Evolutionary conservation across 1,140 invertebrate species (phyloP).

Genomic region (Drosophila erecta): DNA sequence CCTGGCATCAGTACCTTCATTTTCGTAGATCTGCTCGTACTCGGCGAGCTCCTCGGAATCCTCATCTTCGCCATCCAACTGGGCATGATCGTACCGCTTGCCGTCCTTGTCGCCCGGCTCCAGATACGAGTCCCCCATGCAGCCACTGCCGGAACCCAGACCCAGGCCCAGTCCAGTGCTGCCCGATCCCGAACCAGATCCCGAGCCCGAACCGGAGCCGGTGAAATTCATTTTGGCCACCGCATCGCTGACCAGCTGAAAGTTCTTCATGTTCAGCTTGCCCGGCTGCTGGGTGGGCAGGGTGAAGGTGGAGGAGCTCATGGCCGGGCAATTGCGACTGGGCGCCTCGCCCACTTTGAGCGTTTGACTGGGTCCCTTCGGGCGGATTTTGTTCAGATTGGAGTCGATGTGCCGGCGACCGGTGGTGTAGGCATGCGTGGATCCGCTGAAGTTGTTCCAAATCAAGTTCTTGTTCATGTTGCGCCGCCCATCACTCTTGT

Average conservation of each 20-base stretch:
- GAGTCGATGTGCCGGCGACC: slow-evolving; percentile 87
- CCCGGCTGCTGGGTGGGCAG: slow-evolving; percentile 89
- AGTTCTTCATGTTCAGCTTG: slow-evolving; percentile 95
- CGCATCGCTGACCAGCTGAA: slow-evolving; percentile 93
- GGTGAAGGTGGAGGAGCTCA: slow-evolving; percentile 75
- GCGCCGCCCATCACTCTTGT: slow-evolving; percentile 75
- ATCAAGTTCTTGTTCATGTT: slow-evolving; percentile 85
- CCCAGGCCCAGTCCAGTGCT: slow-evolving; percentile 39
- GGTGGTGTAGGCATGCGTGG: slow-evolving; percentile 92
- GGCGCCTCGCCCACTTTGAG: slow-evolving; percentile 88
- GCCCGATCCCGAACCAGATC: slow-evolving; percentile 29
- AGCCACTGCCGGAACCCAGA: slow-evolving; percentile 71
- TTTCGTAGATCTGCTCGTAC: slow-evolving; percentile 84
- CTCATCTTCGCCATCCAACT: slow-evolving; percentile 92
- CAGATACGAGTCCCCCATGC: slow-evolving; percentile 78
- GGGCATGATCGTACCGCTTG: slow-evolving; percentile 87
- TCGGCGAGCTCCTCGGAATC: slow-evolving; percentile 85
- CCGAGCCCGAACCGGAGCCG: slow-evolving; percentile 45
- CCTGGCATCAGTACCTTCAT: slow-evolving; percentile 84
- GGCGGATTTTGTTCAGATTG: slow-evolving; percentile 87
- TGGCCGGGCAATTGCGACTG: slow-evolving; percentile 66
- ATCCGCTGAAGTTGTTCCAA: slow-evolving; percentile 88
- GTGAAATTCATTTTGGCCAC: slow-evolving; percentile 90
- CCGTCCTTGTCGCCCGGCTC: slow-evolving; percentile 62
- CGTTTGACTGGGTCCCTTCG: slow-evolving; percentile 92